Evolutionary conservation across 2,113 vertebrate genomes (phyloP), one percentile per base, ranked within the genome.

Genomic region (Progne subis): DNA sequence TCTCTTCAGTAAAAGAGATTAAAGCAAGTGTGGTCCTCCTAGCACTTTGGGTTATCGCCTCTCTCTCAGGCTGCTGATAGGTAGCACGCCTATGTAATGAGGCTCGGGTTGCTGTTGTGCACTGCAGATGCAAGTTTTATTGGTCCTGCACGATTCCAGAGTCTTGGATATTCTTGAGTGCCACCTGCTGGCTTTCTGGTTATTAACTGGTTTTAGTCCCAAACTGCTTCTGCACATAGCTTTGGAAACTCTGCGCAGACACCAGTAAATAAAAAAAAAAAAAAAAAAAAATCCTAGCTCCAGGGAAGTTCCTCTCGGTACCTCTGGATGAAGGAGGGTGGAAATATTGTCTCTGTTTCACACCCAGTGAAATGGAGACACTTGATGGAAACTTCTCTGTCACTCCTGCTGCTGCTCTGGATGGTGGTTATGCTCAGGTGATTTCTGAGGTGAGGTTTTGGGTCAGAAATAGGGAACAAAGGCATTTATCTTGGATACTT

Each of bases 121-220:
- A 23, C 94, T 83, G 88, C 86, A 81, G 88, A 55, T 65, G 34
- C 46, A 77, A 71, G 80, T 91, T 84, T 47, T 64, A 39, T 14
- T 41, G 24, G 52, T 50, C 76, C 79, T 69, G 41, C 61, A 20
- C 3, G 1, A 44, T 56, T 78, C 26, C 2, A 11, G 43, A 69
- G 37, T 17, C 77, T 71, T 76, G 53, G 25, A 12, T 79, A 44
- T 95, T 92, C 86, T 82, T 50, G 65, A 89, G 91, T 95, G 95
- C 89, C 96, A 97, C 72, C 94, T 95, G 18, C 91, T 92, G 95
- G 94, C 65, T 82, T 43, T 53, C 57, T 63, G 17, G 11, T 74
- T 87, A 8, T n/a, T 67, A 29, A 15, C 50, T 77, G 37, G 18
- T n/a, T 86, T 77, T 43, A 43, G 34, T 67, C 1, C 1, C 37